Evolutionary conservation across 2,113 vertebrate genomes (phyloP), one percentile per base, ranked within the genome.

Genomic region (Blennius ocellaris): DNA sequence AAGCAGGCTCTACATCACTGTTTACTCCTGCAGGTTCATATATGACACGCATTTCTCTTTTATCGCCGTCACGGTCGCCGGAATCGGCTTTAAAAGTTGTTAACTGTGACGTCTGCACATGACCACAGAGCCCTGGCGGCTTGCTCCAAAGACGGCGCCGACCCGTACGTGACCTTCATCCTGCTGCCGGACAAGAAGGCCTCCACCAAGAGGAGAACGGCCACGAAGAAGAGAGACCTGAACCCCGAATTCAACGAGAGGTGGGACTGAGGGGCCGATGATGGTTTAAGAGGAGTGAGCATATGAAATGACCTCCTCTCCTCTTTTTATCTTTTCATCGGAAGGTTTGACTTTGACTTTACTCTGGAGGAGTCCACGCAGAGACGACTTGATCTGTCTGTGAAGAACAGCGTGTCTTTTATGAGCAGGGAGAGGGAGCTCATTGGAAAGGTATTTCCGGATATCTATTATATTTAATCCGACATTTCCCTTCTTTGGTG

Each of bases 271-370:
- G 1, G 57, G 15, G 0, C 6, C 0, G 0, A 6, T 11, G 38
- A 36, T 0, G 2, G 17, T 1, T 1, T 51, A 12, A 5, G 7
- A 69, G 45, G 39, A 0, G 8, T 6, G 1, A 56, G 14, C 7
- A 45, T 5, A 9, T 15, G 5, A 8, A 11, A 5, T 44, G 6
- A 48, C 14, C 4, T 57, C 12, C 48, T 21, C 11, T 4, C 37
- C 8, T 1, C 14, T 17, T 50, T 17, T 30, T 30, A 4, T 30
- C 21, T 30, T 30, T 30, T 30, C 21, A 30, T 67, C 17, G 52
- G 3, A 60, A 97, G 96, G 87, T 96, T 97, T 78, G 96, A 98
- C 69, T 97, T 97, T 93, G 95, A 95, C n/a, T 63, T 98, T 54
- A 79, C 96, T 43, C 70, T 93, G 2, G 95, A 97, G 53, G 97